A percentile compares a stretch with the other conserved stretches of the same genome.
Evolutionary conservation across 2,797 vertebrate genomes (phyloP).

Genomic region (Lepidocolaptes lacrymiger): DNA sequence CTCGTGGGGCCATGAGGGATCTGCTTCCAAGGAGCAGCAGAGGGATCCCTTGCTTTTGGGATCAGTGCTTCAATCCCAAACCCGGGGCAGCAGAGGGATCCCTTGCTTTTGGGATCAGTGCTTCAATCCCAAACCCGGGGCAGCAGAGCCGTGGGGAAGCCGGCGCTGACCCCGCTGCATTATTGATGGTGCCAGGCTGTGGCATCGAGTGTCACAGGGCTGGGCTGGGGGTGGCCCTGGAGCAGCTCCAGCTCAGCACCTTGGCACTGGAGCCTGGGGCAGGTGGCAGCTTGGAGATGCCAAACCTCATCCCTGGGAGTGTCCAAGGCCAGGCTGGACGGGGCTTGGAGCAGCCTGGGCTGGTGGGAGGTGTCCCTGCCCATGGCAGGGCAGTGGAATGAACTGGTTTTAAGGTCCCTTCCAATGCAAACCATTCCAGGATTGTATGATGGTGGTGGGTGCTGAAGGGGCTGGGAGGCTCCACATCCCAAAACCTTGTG

Average conservation of each 20-base stretch:
- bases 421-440: not conserved
- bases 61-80: rapidly evolving
- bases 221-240: not conserved
- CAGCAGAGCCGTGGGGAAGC: not conserved
- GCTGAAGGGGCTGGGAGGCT: not conserved
- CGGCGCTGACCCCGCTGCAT: not conserved
- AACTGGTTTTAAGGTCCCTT: not conserved
- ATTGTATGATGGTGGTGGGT: rapidly evolving
- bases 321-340: rapidly evolving
- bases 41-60: not conserved
- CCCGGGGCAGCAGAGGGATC: not conserved
- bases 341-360: rapidly evolving
- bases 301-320: not conserved
- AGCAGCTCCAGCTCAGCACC: not conserved
- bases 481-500: not conserved
- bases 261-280: rapidly evolving
- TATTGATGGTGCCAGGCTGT: not conserved
- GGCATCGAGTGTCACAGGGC: constrained; percentile 14
- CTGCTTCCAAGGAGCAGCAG: rapidly evolving
- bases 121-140: rapidly evolving
- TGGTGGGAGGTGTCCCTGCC: not conserved
- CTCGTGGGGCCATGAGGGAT: rapidly evolving
- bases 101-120: rapidly evolving
- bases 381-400: not conserved
- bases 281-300: rapidly evolving